Conservation (phyloP, 2,113 vertebrate genomes). For the Leucoraja erinaceus region DNA sequence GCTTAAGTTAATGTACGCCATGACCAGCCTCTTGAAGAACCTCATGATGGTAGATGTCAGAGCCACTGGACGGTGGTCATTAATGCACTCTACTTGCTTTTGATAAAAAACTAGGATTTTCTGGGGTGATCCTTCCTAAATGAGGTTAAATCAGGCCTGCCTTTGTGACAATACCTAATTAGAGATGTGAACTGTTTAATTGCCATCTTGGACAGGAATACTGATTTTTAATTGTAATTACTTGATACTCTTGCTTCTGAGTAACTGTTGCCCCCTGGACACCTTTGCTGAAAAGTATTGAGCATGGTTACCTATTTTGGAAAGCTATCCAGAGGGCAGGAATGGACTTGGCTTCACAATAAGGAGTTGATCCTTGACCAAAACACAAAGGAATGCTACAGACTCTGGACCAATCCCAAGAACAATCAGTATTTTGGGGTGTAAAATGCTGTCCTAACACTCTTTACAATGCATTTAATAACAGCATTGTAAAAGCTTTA, state of each 20-base stretch:
- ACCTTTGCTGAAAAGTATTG: background rate
- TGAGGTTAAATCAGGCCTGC: no score
- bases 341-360: background rate
- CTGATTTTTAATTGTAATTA: background rate
- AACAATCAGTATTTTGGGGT: background rate
- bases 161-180: no score
- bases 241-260: background rate
- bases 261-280: background rate
- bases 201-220: background rate
- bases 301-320: background rate
- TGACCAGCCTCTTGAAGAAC: no score
- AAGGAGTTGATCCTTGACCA: no score
- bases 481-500: background rate
- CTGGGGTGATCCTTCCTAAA: background rate
- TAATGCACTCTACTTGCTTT: no score
- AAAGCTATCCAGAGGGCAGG: background rate
- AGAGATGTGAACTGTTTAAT: background rate
- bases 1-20: no score
- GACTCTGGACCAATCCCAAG: background rate
- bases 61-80: no score
- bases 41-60: no score
- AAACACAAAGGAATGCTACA: no score
- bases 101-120: background rate
- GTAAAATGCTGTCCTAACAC: background rate
- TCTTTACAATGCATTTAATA: background rate